These are phyloP conservation scores for Myrmecophaga tridactyla DNA, from an alignment of 2,113 vertebrate genomes.

Conservation along the genomic window DNA sequence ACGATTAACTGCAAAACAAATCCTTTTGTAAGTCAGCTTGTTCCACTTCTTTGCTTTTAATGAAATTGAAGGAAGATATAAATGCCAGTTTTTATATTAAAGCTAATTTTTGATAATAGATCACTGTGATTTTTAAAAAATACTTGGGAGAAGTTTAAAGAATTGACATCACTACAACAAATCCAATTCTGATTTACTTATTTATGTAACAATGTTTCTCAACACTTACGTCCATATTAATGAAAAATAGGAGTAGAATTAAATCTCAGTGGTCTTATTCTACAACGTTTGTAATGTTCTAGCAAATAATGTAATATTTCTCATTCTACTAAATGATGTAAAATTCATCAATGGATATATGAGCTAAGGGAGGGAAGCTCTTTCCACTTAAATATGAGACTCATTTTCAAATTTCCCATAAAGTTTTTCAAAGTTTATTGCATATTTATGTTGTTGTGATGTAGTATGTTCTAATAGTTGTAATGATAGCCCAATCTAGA, in stretches of 20 bases:
- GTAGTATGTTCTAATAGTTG: background rate
- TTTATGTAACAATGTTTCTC: background rate
- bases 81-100: constrained; percentile 19
- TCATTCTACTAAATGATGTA: constrained; percentile 17
- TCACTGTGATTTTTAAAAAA: background rate
- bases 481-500: background rate
- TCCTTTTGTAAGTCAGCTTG: background rate
- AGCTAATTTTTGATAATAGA: background rate
- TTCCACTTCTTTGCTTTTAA: background rate
- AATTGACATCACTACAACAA: background rate
- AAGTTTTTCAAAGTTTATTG: constrained; percentile 43
- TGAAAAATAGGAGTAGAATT: background rate
- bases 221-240: background rate
- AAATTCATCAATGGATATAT: constrained; percentile 1
- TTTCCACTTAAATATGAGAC: constrained; percentile 37
- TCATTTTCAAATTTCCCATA: constrained; percentile 50
- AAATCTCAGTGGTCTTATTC: constrained; percentile 22
- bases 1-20: background rate
- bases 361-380: background rate
- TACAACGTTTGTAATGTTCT: background rate
- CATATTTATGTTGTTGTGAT: constrained; percentile 45
- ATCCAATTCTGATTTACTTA: background rate
- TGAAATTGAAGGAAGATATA: constrained; percentile 32
- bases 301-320: background rate
- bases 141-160: background rate